Evolutionary conservation across 2,888 invertebrate genomes (phyloP).

Genomic region (Sinhomidia bicolor): DNA sequence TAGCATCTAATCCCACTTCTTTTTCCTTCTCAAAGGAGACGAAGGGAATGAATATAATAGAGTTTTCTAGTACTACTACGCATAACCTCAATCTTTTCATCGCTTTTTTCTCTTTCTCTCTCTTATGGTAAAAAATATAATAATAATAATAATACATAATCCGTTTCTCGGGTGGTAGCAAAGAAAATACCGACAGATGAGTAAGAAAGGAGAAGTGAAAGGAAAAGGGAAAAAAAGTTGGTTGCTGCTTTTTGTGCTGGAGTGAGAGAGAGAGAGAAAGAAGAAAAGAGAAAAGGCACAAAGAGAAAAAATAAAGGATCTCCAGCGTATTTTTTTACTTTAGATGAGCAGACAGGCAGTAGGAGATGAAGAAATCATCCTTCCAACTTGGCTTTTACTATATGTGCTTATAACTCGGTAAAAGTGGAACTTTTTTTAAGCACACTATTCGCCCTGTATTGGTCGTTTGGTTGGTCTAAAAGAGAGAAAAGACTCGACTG

Average conservation of each 20-base stretch:
- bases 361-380: not conserved
- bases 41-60: conserved; percentile 18
- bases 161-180: not conserved
- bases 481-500: no score
- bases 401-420: not conserved
- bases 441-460: no score
- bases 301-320: not conserved
- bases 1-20: not conserved
- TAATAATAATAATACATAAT: no score
- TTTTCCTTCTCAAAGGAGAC: not conserved
- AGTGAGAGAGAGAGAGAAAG: not conserved
- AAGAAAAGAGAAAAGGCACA: not conserved
- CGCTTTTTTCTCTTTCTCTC: conserved; percentile 4
- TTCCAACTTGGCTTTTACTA: not conserved
- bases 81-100: not conserved
- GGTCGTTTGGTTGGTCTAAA: not conserved
- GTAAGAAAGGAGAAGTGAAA: not conserved
- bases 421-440: no score
- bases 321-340: not conserved
- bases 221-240: not conserved
- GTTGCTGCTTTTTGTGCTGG: not conserved
- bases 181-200: conserved; percentile 16
- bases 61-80: not conserved
- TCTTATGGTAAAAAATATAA: not conserved
- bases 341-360: not conserved